Percentiles rank a stretch among this genome's conserved stretches.
Conservation (phyloP, 2,888 invertebrate species). For the Chymomyza amoena region DNA sequence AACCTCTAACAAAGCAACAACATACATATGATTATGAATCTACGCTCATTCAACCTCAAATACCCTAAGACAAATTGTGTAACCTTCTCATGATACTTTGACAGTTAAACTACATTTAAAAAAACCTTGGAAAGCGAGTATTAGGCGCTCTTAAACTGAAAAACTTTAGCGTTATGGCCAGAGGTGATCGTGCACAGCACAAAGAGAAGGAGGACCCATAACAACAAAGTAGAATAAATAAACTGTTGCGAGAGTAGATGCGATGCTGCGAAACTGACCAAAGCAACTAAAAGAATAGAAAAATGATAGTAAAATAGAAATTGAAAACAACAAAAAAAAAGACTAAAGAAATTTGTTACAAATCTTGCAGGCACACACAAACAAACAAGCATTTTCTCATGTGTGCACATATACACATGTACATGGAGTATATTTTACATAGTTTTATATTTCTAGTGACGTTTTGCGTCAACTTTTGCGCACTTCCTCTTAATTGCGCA, state of each 20-base stretch:
- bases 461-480: slow-evolving; percentile 34
- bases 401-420: not conserved
- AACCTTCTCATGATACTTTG: slow-evolving; percentile 41
- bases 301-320: not conserved
- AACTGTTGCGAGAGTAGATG: not conserved
- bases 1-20: no score
- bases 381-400: not conserved
- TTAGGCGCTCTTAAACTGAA: not conserved
- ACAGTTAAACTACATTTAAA: slow-evolving; percentile 36
- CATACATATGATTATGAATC: not conserved
- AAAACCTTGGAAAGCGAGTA: slow-evolving; percentile 36
- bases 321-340: not conserved
- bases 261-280: not conserved
- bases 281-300: not conserved
- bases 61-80: slow-evolving; percentile 25
- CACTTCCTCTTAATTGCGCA: slow-evolving; percentile 7
- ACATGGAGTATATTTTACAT: slow-evolving; percentile 15
- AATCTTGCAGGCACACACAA: not conserved
- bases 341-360: not conserved
- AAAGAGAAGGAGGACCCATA: not conserved
- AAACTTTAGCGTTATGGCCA: not conserved
- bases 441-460: not conserved
- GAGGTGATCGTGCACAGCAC: slow-evolving; percentile 4
- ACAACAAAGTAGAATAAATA: not conserved
- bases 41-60: not conserved